Evolutionary conservation across 1,140 invertebrate species (phyloP).

Genomic region (Orius insidiosus): DNA sequence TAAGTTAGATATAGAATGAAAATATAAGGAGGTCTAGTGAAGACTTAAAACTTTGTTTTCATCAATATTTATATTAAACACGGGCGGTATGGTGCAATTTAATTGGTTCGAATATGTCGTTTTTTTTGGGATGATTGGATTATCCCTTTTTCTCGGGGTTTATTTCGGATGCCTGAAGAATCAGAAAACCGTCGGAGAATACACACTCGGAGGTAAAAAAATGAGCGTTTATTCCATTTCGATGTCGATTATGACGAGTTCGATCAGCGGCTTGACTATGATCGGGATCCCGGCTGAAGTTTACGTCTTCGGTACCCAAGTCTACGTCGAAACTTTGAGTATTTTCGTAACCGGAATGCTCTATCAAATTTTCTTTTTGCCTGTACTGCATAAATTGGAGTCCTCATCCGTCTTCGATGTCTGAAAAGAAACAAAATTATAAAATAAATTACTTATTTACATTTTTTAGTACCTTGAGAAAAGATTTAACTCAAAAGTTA

Average conservation of each 20-base stretch:
- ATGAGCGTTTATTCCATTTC: slow-evolving; percentile 59
- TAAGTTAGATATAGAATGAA: too few relatives aligned
- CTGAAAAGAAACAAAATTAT: background rate
- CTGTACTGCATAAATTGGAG: slow-evolving; percentile 57
- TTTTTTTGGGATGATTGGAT: slow-evolving; percentile 43
- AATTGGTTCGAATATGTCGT: slow-evolving; percentile 48
- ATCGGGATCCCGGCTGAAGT: slow-evolving; percentile 74
- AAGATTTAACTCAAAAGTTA: slow-evolving; percentile 42
- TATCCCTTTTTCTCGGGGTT: slow-evolving; percentile 57
- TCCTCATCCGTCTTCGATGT: slow-evolving; percentile 52
- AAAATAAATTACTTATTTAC: too few relatives aligned
- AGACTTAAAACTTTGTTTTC: too few relatives aligned
- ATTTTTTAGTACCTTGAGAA: slow-evolving; percentile 53
- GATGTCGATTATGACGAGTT: slow-evolving; percentile 67
- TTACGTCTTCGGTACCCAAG: slow-evolving; percentile 68
- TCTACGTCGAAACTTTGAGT: slow-evolving; percentile 39
- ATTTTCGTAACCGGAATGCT: slow-evolving; percentile 38
- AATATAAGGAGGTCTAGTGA: too few relatives aligned
- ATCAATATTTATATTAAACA: too few relatives aligned
- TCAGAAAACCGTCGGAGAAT: slow-evolving; percentile 39
- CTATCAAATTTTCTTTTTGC: slow-evolving; percentile 42
- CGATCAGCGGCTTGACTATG: slow-evolving; percentile 63
- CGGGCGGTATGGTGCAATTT: slow-evolving; percentile 51
- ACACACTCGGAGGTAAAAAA: slow-evolving; percentile 49
- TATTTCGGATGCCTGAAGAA: slow-evolving; percentile 44